These are phyloP conservation scores for Etheostoma perlongum DNA, from an alignment of 2,797 vertebrate genomes.

Conservation along the genomic window DNA sequence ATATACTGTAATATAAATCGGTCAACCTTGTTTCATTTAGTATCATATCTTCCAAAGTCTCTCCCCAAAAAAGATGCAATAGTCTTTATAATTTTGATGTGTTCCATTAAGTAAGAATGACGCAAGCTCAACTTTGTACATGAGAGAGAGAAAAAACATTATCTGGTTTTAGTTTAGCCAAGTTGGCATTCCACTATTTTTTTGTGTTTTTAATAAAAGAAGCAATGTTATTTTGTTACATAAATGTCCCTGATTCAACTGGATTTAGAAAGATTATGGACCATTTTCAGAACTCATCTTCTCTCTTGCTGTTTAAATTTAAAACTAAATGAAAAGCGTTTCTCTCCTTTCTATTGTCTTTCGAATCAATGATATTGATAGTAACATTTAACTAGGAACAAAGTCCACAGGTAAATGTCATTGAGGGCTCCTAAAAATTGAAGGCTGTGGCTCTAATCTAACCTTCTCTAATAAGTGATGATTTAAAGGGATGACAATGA, in stretches of 20 bases:
- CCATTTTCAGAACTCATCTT: slow-evolving; percentile 11
- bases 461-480: slow-evolving; percentile 62
- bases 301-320: slow-evolving; percentile 18
- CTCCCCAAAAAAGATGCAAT: neutral
- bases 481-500: slow-evolving; percentile 69
- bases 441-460: slow-evolving; percentile 47
- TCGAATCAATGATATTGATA: slow-evolving; percentile 64
- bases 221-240: slow-evolving; percentile 8
- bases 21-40: neutral
- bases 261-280: slow-evolving; percentile 8
- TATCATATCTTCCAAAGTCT: neutral
- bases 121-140: neutral
- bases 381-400: slow-evolving; percentile 71
- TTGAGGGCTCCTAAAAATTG: slow-evolving; percentile 42
- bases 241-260: slow-evolving; percentile 9
- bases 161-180: slow-evolving; percentile 17
- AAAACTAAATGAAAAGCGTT: slow-evolving; percentile 25
- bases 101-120: neutral
- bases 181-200: neutral
- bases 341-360: slow-evolving; percentile 21
- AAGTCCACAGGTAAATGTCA: slow-evolving; percentile 70
- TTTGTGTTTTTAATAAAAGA: slow-evolving; percentile 21
- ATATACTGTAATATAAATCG: neutral
- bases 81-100: neutral
- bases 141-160: neutral